Conservation (phyloP, 2,113 vertebrate genomes). For the Eira barbara region DNA sequence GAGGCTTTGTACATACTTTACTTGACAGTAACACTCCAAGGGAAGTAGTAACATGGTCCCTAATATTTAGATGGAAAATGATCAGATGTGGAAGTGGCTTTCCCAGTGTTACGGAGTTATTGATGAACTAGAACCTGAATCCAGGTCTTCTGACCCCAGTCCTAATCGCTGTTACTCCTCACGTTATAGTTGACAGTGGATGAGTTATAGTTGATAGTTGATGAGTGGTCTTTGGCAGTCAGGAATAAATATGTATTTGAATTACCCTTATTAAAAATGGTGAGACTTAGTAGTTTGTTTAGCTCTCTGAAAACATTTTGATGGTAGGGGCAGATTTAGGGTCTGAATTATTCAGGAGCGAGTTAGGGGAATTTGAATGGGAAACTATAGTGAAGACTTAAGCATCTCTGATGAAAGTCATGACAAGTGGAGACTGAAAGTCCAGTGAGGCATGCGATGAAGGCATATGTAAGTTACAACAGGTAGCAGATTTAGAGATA, state of each 20-base stretch:
- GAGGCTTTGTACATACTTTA: not conserved
- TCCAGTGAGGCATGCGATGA: not conserved
- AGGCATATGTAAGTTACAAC: not conserved
- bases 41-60: not conserved
- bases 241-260: not conserved
- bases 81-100: not conserved
- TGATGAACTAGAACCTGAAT: not conserved
- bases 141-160: not conserved
- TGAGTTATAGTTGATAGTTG: not conserved
- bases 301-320: not conserved
- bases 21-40: not conserved
- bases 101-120: not conserved
- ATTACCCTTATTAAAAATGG: not conserved
- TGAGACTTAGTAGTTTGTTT: not conserved
- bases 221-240: not conserved
- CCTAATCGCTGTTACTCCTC: not conserved
- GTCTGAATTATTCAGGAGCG: not conserved
- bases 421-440: not conserved
- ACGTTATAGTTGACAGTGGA: not conserved
- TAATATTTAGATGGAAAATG: not conserved
- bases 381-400: not conserved
- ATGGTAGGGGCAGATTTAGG: not conserved
- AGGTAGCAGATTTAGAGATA: not conserved
- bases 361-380: not conserved
- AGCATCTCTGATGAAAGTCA: not conserved